Base-by-base conservation (phyloP, 30 jellyfish, hydroid and myxozoan species). In the Kudoa iwatai region DNA sequence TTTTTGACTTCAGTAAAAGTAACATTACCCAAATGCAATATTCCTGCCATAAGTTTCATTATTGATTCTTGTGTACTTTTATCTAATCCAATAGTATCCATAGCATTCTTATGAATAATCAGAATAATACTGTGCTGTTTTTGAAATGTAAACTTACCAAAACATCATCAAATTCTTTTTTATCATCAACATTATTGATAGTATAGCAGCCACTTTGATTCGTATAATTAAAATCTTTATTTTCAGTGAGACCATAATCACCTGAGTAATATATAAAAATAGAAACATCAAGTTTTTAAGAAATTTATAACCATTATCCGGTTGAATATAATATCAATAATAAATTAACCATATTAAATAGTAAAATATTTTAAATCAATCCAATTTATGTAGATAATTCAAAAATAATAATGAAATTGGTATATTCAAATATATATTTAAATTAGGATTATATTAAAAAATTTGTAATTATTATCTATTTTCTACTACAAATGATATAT, bases 181-280 rank as follows among this genome's bases (percentile, higher is more conserved):
- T 60, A 44, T 77, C 96, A 25, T 77, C 48, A 19, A 63, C 69
- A 35, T 59, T 87, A 32, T 62, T 82, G 32, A 77, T 86, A 24
- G 47, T 55, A 42, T 62, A 77, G 41, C 96, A 77, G 14, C 88
- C 96, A 53, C 88, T 62, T 47, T 77, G 88, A 39, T 63, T 62
- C 44, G 62, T 47, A 52, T 77, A 77, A 44, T 63, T 61, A 41
- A 54, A 77, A 39, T 77, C 64, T 48, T 77, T 88, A 6, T 84
- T 59, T 20, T 62, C 42, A 17, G 96, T 48, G 52, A 71, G 38
- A 1, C 93, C 93, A 55, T 59, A 71, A 16, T 74, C 79, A 40
- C 61, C 93, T 71, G 42, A n/a, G n/a, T n/a, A n/a, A n/a, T n/a
- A n/a, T n/a, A n/a, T n/a, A n/a, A n/a, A n/a, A n/a, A n/a, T 28